Evolutionary conservation across 1,140 invertebrate genomes (phyloP), one percentile per base, ranked within the genome.

Genomic region (Atta texana): DNA sequence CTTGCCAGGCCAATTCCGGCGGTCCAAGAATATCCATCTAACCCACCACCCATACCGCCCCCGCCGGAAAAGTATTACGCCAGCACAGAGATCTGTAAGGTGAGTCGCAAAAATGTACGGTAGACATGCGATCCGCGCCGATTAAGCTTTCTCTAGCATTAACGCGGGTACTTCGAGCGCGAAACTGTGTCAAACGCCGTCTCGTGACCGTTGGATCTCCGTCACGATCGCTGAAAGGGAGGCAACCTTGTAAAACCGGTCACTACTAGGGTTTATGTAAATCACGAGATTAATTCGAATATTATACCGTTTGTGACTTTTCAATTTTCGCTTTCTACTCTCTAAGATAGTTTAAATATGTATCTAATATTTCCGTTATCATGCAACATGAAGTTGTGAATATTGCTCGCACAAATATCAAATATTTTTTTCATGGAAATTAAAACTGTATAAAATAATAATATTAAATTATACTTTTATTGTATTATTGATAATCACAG

Each of bases 41-140:
- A 96, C 95, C 96, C 96, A 72, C 96, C 96, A 0, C 96, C 97
- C 76, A 96, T 97, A 77, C 97, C 97, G 61, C 97, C 97, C 53
- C 97, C 97, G 44, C 96, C 97, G 80, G 97, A 97, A 93, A 96
- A 97, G 87, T 97, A 97, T 93, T 98, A 98, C 93, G 97, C 97
- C 69, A 96, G 97, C 75, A 96, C 96, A 28, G 97, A 97, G 93
- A 96, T 97, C 90, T 95, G 95, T 84, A 96, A 96, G 95, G 96
- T 96, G 93, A 93, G 95, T 95, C 88, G 88, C 78, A 90, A 91
- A 91, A 91, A 91, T 89, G 87, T 87, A 91, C 34, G 55, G 8
- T 78, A 87, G 87, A 80, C 89, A 90, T 89, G 89, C 90, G 89
- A 90, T 91, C 89, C 87, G 72, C 63, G 59, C 71, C 89, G 89